Conservation (phyloP, 2,797 vertebrate genomes). For the Enteromius mattozi region DNA sequence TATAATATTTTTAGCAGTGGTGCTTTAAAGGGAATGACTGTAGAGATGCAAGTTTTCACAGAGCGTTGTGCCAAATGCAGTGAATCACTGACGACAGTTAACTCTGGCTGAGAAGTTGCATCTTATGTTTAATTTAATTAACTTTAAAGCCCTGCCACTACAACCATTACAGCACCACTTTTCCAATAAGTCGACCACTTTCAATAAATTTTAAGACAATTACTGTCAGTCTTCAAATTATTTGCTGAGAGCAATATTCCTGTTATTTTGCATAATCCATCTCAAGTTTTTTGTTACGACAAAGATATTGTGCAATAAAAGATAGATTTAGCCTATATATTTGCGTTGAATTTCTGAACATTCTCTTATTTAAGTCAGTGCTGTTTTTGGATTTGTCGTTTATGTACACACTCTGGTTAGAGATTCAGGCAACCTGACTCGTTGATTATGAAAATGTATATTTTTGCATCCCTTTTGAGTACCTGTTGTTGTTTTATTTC, state of each 20-base stretch:
- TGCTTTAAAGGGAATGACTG: conserved; percentile 9
- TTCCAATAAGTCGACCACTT: conserved; percentile 25
- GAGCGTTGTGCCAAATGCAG: conserved; percentile 7
- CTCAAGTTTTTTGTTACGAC: background rate
- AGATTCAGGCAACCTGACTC: background rate
- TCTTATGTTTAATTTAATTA: conserved; percentile 24
- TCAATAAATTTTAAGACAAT: conserved; percentile 17
- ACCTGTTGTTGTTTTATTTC: background rate
- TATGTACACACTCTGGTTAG: background rate
- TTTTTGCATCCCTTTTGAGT: background rate
- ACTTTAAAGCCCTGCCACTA: conserved; percentile 21
- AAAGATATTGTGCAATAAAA: background rate
- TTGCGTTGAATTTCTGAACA: background rate
- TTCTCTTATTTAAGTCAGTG: background rate
- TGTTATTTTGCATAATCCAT: background rate
- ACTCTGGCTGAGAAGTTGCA: background rate
- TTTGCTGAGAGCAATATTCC: background rate
- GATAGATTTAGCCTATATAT: background rate
- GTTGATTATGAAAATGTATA: background rate
- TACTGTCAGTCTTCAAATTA: conserved; percentile 4
- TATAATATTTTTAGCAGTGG: conserved; percentile 9
- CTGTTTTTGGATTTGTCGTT: background rate
- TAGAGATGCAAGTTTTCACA: conserved; percentile 11
- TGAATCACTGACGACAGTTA: conserved; percentile 15
- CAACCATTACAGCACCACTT: background rate